These are phyloP conservation scores for Pandion haliaetus DNA, from an alignment of 2,113 vertebrate genomes.

Conservation along the genomic window DNA sequence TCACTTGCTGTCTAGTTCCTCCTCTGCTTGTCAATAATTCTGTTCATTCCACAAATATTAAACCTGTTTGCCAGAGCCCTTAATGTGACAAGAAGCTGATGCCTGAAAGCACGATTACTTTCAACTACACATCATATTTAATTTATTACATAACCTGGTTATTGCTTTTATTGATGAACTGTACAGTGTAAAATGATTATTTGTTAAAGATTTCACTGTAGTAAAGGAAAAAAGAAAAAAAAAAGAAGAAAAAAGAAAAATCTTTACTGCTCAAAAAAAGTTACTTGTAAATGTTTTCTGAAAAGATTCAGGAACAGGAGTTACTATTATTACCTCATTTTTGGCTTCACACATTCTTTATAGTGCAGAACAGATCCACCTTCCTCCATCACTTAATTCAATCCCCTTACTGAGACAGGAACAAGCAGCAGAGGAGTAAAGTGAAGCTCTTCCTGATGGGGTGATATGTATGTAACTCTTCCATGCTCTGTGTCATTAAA, in stretches of 20 bases:
- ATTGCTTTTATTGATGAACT: constrained; percentile 73
- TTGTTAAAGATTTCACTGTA: constrained; percentile 71
- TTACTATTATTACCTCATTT: constrained; percentile 30
- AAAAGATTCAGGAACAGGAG: constrained; percentile 33
- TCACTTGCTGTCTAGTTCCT: constrained; percentile 42
- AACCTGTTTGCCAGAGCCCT: constrained; percentile 47
- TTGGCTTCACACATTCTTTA: background rate
- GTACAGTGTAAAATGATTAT: constrained; percentile 69
- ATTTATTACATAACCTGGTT: constrained; percentile 72
- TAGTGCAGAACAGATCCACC: constrained; percentile 14
- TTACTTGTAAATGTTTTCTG: constrained; percentile 33
- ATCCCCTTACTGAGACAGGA: background rate
- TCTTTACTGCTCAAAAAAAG: constrained; percentile 32
- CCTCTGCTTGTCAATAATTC: constrained; percentile 56
- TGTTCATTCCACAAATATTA: constrained; percentile 65
- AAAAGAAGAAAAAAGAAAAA: background rate
- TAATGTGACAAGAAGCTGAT: constrained; percentile 66
- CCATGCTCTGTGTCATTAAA: background rate
- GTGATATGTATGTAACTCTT: background rate
- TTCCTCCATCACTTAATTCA: constrained; percentile 23
- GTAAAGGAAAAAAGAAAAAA: constrained; percentile 12
- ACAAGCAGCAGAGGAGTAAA: background rate
- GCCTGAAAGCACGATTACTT: constrained; percentile 55
- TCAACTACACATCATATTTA: constrained; percentile 70
- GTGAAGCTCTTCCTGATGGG: background rate